phyloP scores from a whole-genome alignment of 2,888 invertebrate genomes.

The Osedax fenrisi region DNA sequence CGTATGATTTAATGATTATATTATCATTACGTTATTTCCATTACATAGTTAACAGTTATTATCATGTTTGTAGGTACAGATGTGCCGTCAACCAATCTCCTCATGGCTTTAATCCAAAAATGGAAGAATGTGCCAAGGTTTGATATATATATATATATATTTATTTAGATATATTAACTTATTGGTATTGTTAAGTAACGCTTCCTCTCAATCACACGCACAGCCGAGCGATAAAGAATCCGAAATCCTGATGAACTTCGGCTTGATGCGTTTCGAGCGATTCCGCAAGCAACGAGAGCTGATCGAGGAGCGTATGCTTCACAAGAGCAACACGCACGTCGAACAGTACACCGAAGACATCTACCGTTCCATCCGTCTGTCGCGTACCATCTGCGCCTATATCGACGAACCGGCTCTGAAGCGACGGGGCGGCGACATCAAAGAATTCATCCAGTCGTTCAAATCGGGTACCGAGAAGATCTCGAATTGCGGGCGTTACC shows the following conservation, averaged over 20 bases:
- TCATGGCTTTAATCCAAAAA: neutral
- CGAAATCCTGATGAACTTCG: neutral
- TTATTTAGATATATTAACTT: too few relatives aligned
- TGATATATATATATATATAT: too few relatives aligned
- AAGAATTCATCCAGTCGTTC: neutral
- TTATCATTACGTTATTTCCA: too few relatives aligned
- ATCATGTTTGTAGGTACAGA: neutral
- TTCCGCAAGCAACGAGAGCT: neutral
- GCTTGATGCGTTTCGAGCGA: neutral
- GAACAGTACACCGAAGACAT: neutral
- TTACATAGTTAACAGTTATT: too few relatives aligned
- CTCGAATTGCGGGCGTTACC: neutral
- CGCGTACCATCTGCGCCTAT: neutral
- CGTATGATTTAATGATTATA: too few relatives aligned
- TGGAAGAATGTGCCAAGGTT: neutral
- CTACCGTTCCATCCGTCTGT: neutral
- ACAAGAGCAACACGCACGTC: neutral
- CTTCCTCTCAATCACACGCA: neutral
- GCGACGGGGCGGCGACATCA: neutral
- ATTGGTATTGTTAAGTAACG: too few relatives aligned
- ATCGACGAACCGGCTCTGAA: neutral
- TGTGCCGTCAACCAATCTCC: neutral
- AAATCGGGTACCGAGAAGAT: neutral
- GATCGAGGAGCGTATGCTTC: neutral
- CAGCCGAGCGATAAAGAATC: neutral